Evolutionary conservation across 2,113 vertebrate species (phyloP), one percentile per base, ranked within the genome.

Genomic region (Psittacus erithacus): DNA sequence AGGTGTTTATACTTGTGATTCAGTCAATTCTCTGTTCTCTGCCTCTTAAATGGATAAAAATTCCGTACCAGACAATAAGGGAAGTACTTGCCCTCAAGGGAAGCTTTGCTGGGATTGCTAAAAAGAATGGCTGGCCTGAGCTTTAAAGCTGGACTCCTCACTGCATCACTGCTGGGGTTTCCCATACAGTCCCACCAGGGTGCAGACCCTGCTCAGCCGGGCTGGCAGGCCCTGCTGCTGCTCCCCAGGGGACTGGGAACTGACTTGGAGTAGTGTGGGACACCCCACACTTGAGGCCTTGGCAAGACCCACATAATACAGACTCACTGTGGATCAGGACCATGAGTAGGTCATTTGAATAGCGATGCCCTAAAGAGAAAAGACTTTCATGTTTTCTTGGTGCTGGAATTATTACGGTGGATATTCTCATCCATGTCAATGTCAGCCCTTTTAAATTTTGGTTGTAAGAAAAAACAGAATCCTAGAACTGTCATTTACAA

Each of bases 201-300:
- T 1, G 17, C 41, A 27, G 41, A 23, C 29, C 38, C 46, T 1
- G 3, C 22, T 83, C 3, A 3, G 10, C 0, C 0, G 0, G 39
- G 17, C 13, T 75, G 19, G 6, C 1, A 3, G 4, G 23, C 9
- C 11, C 12, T 50, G 13, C 52, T 81, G 41, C 60, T 65, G 41
- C n/a, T 12, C 13, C 43, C 4, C 1, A 1, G 25, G 44, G 22
- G 23, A 2, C 27, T 59, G 12, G 17, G 35, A 7, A 10, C 28
- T 53, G 41, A 2, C 39, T 39, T 62, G 77, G 38, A 43, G 13
- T 13, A 43, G 7, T 18, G 16, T 79, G 75, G 57, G 31, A 41
- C 24, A 33, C 2, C 13, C 11, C 2, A 1, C 5, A 13, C 29
- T 39, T 53, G 53, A 85, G 13, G 8, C 0, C 28, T 23, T 80